phyloP scores from a whole-genome alignment of 2,888 invertebrate genomes.

The Agrotis puta region DNA sequence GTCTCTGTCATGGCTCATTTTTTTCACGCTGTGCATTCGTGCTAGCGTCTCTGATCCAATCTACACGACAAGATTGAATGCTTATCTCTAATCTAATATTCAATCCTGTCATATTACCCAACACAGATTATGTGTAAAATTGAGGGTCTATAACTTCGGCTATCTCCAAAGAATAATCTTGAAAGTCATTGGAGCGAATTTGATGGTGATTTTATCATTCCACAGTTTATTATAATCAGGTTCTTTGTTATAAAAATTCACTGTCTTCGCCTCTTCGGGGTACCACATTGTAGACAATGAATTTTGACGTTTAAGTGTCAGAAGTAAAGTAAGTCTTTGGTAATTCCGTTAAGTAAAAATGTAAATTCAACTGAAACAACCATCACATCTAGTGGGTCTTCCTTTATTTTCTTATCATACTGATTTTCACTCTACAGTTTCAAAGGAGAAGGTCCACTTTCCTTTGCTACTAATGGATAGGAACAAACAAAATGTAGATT shows the following conservation, averaged over 20 bases:
- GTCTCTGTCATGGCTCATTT: no score
- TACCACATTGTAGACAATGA: slow-evolving; percentile 10
- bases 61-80: not conserved
- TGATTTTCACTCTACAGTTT: no score
- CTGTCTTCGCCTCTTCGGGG: slow-evolving; percentile 21
- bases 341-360: not conserved
- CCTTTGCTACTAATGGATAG: no score
- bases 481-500: no score
- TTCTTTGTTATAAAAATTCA: slow-evolving; percentile 31
- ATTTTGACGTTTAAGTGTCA: slow-evolving; percentile 9
- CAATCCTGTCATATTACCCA: slow-evolving; percentile 11
- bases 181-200: slow-evolving; percentile 39
- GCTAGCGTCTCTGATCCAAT: not conserved
- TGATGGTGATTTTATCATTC: slow-evolving; percentile 56
- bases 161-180: slow-evolving; percentile 26
- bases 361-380: not conserved
- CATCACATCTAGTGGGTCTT: not conserved
- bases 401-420: no score
- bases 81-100: slow-evolving; percentile 13
- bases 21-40: no score
- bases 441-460: no score
- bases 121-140: slow-evolving; percentile 36
- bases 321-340: not conserved
- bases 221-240: slow-evolving; percentile 49
- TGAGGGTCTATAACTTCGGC: not conserved